Evolutionary conservation across 1,140 invertebrate genomes (phyloP), one percentile per base, ranked within the genome.

Genomic region (Bombus impatiens): DNA sequence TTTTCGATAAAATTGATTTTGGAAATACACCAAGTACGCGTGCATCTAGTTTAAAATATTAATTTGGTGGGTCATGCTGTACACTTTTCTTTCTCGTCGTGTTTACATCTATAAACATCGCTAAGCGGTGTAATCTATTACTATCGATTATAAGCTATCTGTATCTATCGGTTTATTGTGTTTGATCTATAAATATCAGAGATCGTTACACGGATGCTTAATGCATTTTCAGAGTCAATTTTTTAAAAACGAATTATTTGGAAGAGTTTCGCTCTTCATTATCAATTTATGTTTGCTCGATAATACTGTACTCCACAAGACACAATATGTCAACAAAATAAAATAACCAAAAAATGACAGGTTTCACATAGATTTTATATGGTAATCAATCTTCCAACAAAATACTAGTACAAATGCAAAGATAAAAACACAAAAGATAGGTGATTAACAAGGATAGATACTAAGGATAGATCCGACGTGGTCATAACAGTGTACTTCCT

Each of bases 401-500:
- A 68, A 18, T 22, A 53, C 47, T 22, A 70, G 10, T 6, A 12
- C 35, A 25, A 28, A 25, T 12, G 4, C 22, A 28, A 10, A 71
- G 22, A 70, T 28, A 22, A 71, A 40, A 25, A 25, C n/a, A 10
- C 12, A 28, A 37, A 40, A 40, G 28, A 72, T 28, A n/a, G 6
- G 3, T 12, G 40, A 72, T 72, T 72, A 72, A 72, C 37, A 15
- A 25, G 13, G 18, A 6, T 9, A 37, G 40, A 15, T 42, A n/a
- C 25, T 13, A n/a, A 25, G 35, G 65, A 67, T 62, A 47, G 4
- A 78, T 74, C n/a, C 3, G 57, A 86, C 83, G 59, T 47, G n/a
- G 25, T 25, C 82, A 62, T 57, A 68, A 59, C 37, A 47, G 59
- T 32, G 22, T 47, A 42, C 5, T 89, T 71, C 71, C 65, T 68